Conservation (phyloP, 2,888 invertebrate species). For the Alloscopus bannaensis region DNA sequence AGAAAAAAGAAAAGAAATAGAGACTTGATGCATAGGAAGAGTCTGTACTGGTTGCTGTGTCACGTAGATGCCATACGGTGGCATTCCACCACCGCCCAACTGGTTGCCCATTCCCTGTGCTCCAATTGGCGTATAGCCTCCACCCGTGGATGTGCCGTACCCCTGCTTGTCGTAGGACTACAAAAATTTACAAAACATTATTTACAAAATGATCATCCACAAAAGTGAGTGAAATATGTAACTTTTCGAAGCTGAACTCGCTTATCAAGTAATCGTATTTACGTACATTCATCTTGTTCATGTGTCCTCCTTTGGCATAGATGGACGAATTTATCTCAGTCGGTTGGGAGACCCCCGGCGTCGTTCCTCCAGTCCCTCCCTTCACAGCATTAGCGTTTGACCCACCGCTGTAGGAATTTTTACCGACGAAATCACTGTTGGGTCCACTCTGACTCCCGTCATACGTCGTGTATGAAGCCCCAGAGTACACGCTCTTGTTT, state of each 20-base stretch:
- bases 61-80: slow-evolving; percentile 71
- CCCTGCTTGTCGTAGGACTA: slow-evolving; percentile 72
- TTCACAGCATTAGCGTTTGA: slow-evolving; percentile 70
- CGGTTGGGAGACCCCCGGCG: slow-evolving; percentile 76
- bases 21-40: slow-evolving; percentile 73
- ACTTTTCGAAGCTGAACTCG: background rate
- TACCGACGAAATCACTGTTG: slow-evolving; percentile 68
- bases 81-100: slow-evolving; percentile 71
- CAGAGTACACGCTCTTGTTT: slow-evolving; percentile 69
- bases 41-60: slow-evolving; percentile 72
- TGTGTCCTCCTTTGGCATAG: slow-evolving; percentile 93
- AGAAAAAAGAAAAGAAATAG: slow-evolving; percentile 67
- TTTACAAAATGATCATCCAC: slow-evolving; percentile 7
- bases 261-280: background rate
- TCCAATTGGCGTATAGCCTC: slow-evolving; percentile 68
- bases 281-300: slow-evolving; percentile 93
- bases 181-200: background rate
- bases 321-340: slow-evolving; percentile 87
- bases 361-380: slow-evolving; percentile 75
- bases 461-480: slow-evolving; percentile 63
- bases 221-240: background rate
- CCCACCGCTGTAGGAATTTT: slow-evolving; percentile 70
- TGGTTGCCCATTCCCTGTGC: slow-evolving; percentile 67
- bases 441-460: slow-evolving; percentile 69
- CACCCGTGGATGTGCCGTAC: slow-evolving; percentile 61